phyloP scores from a whole-genome alignment of 2,888 invertebrate species.

The Machimus atricapillus region DNA sequence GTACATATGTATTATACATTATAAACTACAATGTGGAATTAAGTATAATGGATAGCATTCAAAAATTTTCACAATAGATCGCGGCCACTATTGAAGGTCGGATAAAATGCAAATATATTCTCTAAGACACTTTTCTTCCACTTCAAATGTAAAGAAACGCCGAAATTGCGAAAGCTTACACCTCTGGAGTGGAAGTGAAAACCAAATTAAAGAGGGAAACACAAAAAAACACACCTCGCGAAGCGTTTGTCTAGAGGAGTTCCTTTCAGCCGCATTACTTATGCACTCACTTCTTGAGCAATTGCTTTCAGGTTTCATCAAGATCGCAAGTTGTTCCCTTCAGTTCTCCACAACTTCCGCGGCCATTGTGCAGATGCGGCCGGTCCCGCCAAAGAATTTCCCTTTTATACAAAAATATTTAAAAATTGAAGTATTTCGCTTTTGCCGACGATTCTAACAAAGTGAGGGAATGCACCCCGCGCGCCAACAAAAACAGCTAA shows the following conservation, averaged over 20 bases:
- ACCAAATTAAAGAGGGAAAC: neutral
- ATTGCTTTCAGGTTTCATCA: neutral
- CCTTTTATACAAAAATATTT: constrained; percentile 5
- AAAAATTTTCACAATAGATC: neutral
- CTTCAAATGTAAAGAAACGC: neutral
- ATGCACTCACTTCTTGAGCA: neutral
- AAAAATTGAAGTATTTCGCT: neutral
- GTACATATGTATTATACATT: no score
- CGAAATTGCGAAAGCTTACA: neutral
- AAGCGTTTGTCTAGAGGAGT: neutral
- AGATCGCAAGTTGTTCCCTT: neutral
- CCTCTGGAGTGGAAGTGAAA: neutral
- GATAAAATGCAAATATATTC: neutral
- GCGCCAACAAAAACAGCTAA: neutral
- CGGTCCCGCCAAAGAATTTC: neutral
- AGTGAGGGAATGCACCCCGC: neutral
- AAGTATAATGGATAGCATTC: neutral
- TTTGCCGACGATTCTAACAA: neutral
- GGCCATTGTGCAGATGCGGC: neutral
- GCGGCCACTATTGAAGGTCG: neutral
- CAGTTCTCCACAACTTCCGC: neutral
- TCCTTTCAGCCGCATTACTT: neutral
- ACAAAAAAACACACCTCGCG: neutral
- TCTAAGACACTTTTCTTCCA: neutral
- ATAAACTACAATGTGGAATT: neutral